Percentiles rank a stretch among this genome's conserved stretches.
Evolutionary conservation across 2,797 vertebrate genomes (phyloP).

Genomic region (Sciurus vulgaris): DNA sequence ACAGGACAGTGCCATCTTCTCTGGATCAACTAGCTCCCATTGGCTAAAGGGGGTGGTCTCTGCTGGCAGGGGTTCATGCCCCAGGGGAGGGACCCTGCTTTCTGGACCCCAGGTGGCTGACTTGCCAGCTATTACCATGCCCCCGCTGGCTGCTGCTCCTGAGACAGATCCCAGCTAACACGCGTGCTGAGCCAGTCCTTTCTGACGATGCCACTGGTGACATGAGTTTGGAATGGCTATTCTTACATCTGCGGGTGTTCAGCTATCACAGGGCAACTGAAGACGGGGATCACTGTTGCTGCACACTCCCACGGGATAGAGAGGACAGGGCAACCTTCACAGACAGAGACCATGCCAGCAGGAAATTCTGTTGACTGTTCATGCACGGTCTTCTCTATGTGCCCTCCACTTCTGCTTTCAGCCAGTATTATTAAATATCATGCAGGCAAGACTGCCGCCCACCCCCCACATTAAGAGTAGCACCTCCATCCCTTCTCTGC

Average conservation of each 20-base stretch:
- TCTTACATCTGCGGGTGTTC: conserved; percentile 81
- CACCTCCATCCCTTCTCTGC: conserved; percentile 38
- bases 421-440: conserved; percentile 53
- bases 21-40: not conserved
- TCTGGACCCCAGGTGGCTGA: not conserved
- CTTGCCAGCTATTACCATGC: not conserved
- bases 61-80: too few species aligned
- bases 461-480: not conserved
- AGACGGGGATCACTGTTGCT: not conserved
- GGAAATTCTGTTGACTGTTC: conserved; percentile 29
- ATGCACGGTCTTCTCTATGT: not conserved
- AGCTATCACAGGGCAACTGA: conserved; percentile 67
- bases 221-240: conserved; percentile 85
- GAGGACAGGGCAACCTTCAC: conserved; percentile 63
- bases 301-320: not conserved
- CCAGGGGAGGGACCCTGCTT: not conserved
- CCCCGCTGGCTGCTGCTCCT: not conserved
- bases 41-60: not conserved
- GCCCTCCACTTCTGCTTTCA: not conserved
- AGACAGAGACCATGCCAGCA: conserved; percentile 61
- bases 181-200: conserved; percentile 74
- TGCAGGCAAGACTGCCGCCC: conserved; percentile 61
- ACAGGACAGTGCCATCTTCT: not conserved
- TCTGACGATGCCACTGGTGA: conserved; percentile 81
- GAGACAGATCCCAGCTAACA: conserved; percentile 81